Conservation (phyloP, 2,797 vertebrate genomes). For the Propithecus perrieri region DNA sequence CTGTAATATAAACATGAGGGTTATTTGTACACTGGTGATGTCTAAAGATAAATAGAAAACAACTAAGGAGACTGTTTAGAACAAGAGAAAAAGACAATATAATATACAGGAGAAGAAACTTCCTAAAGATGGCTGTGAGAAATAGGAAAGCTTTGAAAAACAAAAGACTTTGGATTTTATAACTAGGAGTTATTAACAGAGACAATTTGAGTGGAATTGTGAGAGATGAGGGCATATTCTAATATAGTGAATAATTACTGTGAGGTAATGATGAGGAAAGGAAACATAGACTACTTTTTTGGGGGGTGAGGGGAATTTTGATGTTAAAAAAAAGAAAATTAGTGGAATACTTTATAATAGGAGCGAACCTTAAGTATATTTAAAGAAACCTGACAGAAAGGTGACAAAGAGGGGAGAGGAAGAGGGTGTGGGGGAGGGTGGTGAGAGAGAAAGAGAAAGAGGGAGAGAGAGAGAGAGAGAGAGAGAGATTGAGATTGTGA, state of each 20-base stretch:
- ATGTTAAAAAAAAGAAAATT: neutral
- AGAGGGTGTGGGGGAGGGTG: neutral
- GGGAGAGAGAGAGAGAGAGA: neutral
- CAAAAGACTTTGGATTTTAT: neutral
- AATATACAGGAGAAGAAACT: neutral
- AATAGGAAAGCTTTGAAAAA: neutral
- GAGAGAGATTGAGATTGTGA: neutral
- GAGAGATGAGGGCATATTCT: neutral
- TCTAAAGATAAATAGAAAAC: neutral
- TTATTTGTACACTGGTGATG: neutral
- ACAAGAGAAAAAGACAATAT: neutral
- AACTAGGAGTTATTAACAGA: neutral
- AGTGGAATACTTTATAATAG: neutral
- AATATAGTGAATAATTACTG: neutral
- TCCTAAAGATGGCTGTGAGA: neutral
- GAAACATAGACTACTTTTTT: neutral
- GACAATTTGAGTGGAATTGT: neutral
- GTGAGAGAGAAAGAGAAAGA: neutral
- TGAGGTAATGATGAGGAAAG: neutral
- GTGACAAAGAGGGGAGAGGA: neutral
- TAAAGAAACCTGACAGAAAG: neutral
- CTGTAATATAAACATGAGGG: neutral
- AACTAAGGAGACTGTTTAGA: neutral
- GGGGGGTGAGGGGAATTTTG: neutral
- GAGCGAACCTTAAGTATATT: neutral